Conservation (phyloP, 2,113 vertebrate genomes). For the Sus scrofa region T2T-Sscrofa CM000822.6:70089001-70089500, state of each 20-base stretch:
- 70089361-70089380: too few relatives aligned
- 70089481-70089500: not conserved
- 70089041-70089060: constrained; percentile 94
- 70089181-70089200: not conserved
- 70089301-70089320: too few relatives aligned
- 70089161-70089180: rapidly evolving
- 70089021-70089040: too few relatives aligned
- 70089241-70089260: too few relatives aligned
- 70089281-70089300: too few relatives aligned
- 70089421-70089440: rapidly evolving
- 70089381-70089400: too few relatives aligned
- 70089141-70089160: constrained; percentile 76
- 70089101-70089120: constrained; percentile 87
- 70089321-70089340: too few relatives aligned
- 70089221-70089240: not conserved
- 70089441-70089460: not conserved
- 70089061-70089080: constrained; percentile 97
- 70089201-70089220: not conserved
- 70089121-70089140: constrained; percentile 94
- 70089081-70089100: constrained; percentile 93
- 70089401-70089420: not conserved
- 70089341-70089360: too few relatives aligned
- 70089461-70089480: not conserved
- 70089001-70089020: too few relatives aligned
- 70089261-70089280: too few relatives aligned